Conservation (phyloP, 1,140 invertebrate species). For the Bilobella aurantiaca region DNA sequence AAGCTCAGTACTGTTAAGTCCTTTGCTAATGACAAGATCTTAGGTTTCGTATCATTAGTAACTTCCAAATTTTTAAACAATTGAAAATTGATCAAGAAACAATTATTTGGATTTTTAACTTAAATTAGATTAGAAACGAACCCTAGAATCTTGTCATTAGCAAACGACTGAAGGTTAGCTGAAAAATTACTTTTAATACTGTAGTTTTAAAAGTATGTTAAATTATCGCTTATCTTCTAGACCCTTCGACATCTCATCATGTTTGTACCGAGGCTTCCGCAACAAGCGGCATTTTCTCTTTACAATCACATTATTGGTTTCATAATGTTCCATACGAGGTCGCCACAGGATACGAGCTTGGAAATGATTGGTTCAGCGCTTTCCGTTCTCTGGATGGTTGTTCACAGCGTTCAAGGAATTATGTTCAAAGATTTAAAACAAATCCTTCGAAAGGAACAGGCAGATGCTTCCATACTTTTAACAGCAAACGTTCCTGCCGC, state of each 20-base stretch:
- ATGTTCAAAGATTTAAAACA: constrained; percentile 99
- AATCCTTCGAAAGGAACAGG: constrained; percentile 96
- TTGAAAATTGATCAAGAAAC: too few species aligned
- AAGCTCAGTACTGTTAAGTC: too few species aligned
- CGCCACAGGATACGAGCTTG: constrained; percentile 86
- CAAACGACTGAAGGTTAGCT: too few species aligned
- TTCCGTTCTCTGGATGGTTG: constrained; percentile 93
- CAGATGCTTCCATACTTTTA: constrained; percentile 90
- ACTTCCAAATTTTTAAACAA: constrained; percentile 4
- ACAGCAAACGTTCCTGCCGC: constrained; percentile 98
- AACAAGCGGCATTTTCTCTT: constrained; percentile 95
- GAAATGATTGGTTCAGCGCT: constrained; percentile 86
- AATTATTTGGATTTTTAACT: constrained; percentile 24
- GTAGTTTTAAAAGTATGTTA: too few species aligned
- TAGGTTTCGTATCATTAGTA: neutral
- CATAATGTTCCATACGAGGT: constrained; percentile 96
- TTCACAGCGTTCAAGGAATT: constrained; percentile 93
- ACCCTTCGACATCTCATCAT: constrained; percentile 79
- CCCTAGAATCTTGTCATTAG: too few species aligned
- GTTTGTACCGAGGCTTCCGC: constrained; percentile 83
- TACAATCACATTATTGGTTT: constrained; percentile 99
- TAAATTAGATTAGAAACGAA: too few species aligned
- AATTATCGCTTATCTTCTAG: constrained; percentile 1
- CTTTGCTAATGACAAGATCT: too few species aligned
- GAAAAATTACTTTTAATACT: too few species aligned